Conservation (phyloP, 2,888 invertebrate species). For the Andrena marginata region DNA sequence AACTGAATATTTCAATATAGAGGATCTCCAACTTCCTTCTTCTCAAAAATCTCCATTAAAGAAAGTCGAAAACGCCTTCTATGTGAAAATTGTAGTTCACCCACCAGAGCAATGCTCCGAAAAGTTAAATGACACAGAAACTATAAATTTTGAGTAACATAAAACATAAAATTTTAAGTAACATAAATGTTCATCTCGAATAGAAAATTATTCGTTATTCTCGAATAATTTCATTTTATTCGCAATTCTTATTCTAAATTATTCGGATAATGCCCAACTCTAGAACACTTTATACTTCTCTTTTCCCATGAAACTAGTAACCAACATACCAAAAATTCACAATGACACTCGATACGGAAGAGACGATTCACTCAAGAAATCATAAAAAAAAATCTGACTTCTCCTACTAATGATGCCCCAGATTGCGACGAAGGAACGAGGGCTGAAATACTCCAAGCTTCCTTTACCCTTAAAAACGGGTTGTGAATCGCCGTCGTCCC, state of each 20-base stretch:
- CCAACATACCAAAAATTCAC: too few species aligned
- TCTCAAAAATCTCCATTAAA: background rate
- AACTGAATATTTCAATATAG: background rate
- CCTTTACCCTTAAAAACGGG: background rate
- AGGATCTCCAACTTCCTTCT: background rate
- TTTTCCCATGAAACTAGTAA: background rate
- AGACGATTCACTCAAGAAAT: too few species aligned
- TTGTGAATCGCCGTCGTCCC: background rate
- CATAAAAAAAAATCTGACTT: background rate
- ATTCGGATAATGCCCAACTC: too few species aligned
- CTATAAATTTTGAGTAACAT: background rate
- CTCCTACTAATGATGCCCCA: background rate
- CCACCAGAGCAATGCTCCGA: constrained; percentile 3
- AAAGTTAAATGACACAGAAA: background rate
- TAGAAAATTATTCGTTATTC: too few species aligned
- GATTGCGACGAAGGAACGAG: background rate
- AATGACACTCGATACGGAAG: too few species aligned
- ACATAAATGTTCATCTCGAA: too few species aligned
- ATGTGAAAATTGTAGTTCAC: background rate
- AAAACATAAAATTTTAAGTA: too few species aligned
- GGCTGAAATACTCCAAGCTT: background rate
- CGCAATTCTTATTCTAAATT: too few species aligned
- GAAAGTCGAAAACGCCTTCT: background rate
- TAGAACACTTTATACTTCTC: background rate
- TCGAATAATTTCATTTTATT: too few species aligned